Percentiles rank a stretch among this genome's conserved stretches.
These are phyloP conservation scores for Odontothrips loti DNA, from an alignment of 2,888 invertebrate genomes.

Conservation along the genomic window DNA sequence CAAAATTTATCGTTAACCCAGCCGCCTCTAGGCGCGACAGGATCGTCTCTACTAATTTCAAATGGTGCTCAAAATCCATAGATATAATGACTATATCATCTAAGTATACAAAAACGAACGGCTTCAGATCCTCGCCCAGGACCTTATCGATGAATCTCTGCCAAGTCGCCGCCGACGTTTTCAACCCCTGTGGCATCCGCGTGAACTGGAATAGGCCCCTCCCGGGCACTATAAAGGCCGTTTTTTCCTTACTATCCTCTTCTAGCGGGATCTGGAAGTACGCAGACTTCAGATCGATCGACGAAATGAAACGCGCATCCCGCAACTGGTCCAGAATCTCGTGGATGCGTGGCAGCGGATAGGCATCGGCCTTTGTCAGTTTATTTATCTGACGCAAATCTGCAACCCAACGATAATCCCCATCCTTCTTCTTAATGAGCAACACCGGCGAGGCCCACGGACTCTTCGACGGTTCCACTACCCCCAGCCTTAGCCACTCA, in stretches of 20 bases:
- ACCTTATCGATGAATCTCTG: conserved; percentile 34
- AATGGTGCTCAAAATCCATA: conserved; percentile 30
- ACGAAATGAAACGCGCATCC: conserved; percentile 29
- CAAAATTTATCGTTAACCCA: not conserved
- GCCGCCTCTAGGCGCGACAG: not conserved
- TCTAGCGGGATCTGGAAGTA: conserved; percentile 37
- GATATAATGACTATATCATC: conserved; percentile 35
- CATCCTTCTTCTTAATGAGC: conserved; percentile 38
- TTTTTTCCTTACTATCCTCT: conserved; percentile 35
- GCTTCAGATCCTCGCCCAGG: conserved; percentile 36
- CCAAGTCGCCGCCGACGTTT: not conserved
- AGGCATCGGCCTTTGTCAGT: conserved; percentile 37
- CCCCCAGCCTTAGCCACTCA: conserved; percentile 37
- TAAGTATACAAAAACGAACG: conserved; percentile 35
- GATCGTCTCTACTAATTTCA: conserved; percentile 2
- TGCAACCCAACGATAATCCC: conserved; percentile 36
- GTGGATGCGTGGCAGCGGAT: conserved; percentile 37
- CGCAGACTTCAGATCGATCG: conserved; percentile 36
- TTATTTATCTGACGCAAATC: conserved; percentile 37
- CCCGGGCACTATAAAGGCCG: conserved; percentile 38
- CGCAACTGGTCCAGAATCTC: conserved; percentile 36
- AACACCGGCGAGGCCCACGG: conserved; percentile 41
- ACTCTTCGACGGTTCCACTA: no score
- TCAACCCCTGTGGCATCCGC: conserved; percentile 38
- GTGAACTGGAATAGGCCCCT: conserved; percentile 35